Evolutionary conservation across 2,888 invertebrate species (phyloP).

Genomic region (Hydroisotoma schaefferi): DNA sequence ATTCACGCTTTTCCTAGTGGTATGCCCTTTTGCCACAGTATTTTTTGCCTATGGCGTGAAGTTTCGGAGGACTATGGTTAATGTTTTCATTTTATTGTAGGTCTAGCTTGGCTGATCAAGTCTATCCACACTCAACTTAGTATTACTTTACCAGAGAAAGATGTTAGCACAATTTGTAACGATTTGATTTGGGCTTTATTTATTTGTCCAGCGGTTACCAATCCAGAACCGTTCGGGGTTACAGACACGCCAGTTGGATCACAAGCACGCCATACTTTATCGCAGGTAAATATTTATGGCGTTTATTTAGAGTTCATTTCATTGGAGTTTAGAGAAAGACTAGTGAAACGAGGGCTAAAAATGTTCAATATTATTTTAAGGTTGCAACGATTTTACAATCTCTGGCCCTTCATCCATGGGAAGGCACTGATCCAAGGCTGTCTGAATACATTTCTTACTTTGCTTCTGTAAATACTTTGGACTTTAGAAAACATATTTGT

Average conservation of each 20-base stretch:
- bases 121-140: slow-evolving; percentile 45
- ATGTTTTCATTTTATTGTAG: slow-evolving; percentile 19
- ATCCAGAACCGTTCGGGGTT: slow-evolving; percentile 92
- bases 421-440: slow-evolving; percentile 69
- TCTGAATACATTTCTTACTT: slow-evolving; percentile 57
- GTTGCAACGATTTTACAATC: slow-evolving; percentile 91
- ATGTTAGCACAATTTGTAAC: slow-evolving; percentile 68
- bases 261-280: slow-evolving; percentile 46
- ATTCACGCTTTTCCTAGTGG: slow-evolving; percentile 87
- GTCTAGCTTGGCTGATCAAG: slow-evolving; percentile 47
- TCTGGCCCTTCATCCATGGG: slow-evolving; percentile 78
- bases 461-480: slow-evolving; percentile 40
- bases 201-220: slow-evolving; percentile 76
- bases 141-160: slow-evolving; percentile 47
- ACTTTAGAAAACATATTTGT: too few species aligned
- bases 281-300: slow-evolving; percentile 30
- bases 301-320: background rate
- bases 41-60: background rate
- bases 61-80: background rate
- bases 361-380: slow-evolving; percentile 59
- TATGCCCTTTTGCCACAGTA: slow-evolving; percentile 53
- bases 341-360: background rate
- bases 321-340: background rate
- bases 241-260: slow-evolving; percentile 51
- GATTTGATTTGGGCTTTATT: slow-evolving; percentile 73